Evolutionary conservation across 1,140 invertebrate genomes (phyloP).

Genomic region (Leptopilina boulardi): DNA sequence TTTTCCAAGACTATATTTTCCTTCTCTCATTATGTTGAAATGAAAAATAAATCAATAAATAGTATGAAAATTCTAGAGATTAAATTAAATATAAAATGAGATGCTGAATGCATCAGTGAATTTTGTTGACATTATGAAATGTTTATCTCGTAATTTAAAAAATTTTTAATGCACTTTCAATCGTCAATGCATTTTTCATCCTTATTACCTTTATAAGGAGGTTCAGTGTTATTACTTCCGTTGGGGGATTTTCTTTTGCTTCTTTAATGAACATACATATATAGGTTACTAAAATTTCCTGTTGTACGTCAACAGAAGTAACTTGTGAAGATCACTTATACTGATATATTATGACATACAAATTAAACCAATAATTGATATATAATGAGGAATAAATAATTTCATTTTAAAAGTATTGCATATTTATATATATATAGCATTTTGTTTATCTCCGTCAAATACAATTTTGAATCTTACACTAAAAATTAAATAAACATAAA

Average conservation of each 20-base stretch:
- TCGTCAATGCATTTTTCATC: conserved; percentile 9
- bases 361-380: neutral
- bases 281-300: neutral
- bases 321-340: conserved; percentile 1
- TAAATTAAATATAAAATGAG: neutral
- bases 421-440: too few species aligned
- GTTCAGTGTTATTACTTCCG: conserved; percentile 8
- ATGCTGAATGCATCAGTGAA: neutral
- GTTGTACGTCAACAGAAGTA: neutral
- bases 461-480: too few species aligned
- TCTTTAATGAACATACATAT: neutral
- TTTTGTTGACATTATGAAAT: conserved; percentile 1
- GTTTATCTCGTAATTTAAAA: neutral
- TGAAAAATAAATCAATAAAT: too few species aligned
- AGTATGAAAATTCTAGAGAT: neutral
- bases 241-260: neutral
- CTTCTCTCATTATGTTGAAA: too few species aligned
- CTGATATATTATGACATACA: neutral
- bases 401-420: too few species aligned
- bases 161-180: neutral
- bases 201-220: neutral
- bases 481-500: too few species aligned
- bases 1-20: too few species aligned
- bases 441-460: too few species aligned
- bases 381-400: neutral